Base-by-base conservation (phyloP, 2,113 vertebrate species). In the Dicaeum eximium region DNA sequence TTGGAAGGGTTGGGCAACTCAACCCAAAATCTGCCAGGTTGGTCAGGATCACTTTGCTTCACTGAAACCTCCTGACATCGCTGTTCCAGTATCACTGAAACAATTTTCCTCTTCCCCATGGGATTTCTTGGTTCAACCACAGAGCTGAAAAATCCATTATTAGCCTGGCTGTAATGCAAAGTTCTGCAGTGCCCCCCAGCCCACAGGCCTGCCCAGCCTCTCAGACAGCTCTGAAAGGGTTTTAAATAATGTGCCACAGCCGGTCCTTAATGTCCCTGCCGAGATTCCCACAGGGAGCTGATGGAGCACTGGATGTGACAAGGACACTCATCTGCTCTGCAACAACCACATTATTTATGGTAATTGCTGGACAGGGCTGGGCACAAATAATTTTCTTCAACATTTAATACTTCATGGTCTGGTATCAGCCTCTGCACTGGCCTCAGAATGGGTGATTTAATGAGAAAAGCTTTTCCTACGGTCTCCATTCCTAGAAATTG, bases 91-190 rank as follows among this genome's bases (percentile, higher is more conserved):
- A 73, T 47, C 80, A 92, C 86, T 53, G 67, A 62, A 88, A 93
- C 56, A 74, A 90, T 92, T 80, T 90, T 61, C 88, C 69, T 93
- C 48, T 84, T 74, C 70, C 92, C 94, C 65, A 2, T 17, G 96
- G 94, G 94, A 92, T 44, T 88, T 80, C 70, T 83, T 19, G 21
- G 24, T 91, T 92, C 92, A 92, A 82, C 82, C 95, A 78, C 82
- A 80, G 77, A 84, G 37, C 92, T 90, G 96, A 94, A 92, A 93
- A 96, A 88, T 80, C 94, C 95, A 95, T 92, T 95, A 94, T 77
- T 90, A 92, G 88, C 90, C 75, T 80, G 88, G 90, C 90, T 74
- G 70, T 53, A 80, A 77, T 42, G 85, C 85, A 72, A 40, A 89
- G 38, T 56, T 77, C 69, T 87, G 45, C 74, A 13, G 38, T 24